Conservation (phyloP, 2,113 vertebrate genomes). For the Mastomys coucha region DNA sequence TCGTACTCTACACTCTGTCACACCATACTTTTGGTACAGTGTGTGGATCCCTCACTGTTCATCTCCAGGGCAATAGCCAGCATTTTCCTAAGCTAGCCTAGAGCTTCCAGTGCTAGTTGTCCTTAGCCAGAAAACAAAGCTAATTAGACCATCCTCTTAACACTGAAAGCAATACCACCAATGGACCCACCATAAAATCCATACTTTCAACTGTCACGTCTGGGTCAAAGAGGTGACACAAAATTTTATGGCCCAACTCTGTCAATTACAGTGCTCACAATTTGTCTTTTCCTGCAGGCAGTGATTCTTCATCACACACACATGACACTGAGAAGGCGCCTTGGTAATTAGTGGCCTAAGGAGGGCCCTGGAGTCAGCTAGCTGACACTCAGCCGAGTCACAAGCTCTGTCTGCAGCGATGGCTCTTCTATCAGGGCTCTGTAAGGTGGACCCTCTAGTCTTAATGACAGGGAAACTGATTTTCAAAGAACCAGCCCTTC, state of each 20-base stretch:
- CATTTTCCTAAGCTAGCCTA: conserved; percentile 34
- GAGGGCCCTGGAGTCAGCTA: neutral
- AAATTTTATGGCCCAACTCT: neutral
- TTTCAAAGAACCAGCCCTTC: neutral
- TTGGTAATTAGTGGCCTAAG: neutral
- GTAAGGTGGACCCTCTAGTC: neutral
- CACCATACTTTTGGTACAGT: neutral
- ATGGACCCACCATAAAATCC: neutral
- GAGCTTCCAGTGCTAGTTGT: conserved; percentile 31
- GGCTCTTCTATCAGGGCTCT: neutral
- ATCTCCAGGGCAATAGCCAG: neutral
- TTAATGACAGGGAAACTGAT: conserved; percentile 20
- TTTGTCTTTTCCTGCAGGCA: neutral
- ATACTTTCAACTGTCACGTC: neutral
- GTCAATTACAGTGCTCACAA: neutral
- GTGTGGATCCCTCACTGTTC: neutral
- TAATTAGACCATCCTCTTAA: neutral
- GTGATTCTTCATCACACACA: neutral
- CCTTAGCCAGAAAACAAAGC: conserved; percentile 14
- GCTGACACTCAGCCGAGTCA: neutral
- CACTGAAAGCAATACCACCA: neutral
- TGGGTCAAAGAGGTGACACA: neutral
- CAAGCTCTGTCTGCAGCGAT: neutral
- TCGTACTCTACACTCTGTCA: neutral
- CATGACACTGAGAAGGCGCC: neutral